phyloP scores from a whole-genome alignment of 1,140 invertebrate species.

The Ostrea edulis region DNA sequence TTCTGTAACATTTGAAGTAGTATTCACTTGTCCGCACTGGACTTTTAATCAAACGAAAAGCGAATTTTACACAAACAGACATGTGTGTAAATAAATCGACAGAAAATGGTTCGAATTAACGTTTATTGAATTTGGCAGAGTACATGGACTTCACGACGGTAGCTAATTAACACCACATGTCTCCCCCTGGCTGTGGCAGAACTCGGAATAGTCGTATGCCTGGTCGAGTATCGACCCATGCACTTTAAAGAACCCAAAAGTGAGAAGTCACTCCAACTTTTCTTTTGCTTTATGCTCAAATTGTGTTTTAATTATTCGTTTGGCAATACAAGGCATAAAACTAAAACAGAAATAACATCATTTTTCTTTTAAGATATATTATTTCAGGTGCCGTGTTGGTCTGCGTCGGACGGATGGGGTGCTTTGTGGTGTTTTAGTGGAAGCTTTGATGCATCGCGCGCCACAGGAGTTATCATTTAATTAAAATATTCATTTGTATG shows the following conservation, averaged over 20 bases:
- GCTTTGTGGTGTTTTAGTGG: neutral
- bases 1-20: slow-evolving; percentile 19
- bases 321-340: slow-evolving; percentile 23
- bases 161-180: slow-evolving; percentile 49
- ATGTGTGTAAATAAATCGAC: slow-evolving; percentile 51
- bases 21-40: slow-evolving; percentile 37
- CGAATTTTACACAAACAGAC: slow-evolving; percentile 43
- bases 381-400: neutral
- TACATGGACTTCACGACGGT: slow-evolving; percentile 39
- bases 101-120: slow-evolving; percentile 48
- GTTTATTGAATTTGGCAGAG: slow-evolving; percentile 56
- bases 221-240: slow-evolving; percentile 26
- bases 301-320: slow-evolving; percentile 38
- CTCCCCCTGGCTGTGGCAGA: neutral
- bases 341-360: slow-evolving; percentile 20
- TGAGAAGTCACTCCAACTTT: slow-evolving; percentile 3
- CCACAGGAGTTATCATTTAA: neutral
- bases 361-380: slow-evolving; percentile 39
- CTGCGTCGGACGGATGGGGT: neutral
- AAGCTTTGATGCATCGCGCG: neutral
- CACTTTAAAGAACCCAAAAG: neutral
- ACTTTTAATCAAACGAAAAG: slow-evolving; percentile 49
- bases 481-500: slow-evolving; percentile 36
- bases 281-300: neutral
- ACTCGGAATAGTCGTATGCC: neutral